phyloP scores from a whole-genome alignment of 2,113 vertebrate genomes.

The Nerophis lumbriciformis region DNA sequence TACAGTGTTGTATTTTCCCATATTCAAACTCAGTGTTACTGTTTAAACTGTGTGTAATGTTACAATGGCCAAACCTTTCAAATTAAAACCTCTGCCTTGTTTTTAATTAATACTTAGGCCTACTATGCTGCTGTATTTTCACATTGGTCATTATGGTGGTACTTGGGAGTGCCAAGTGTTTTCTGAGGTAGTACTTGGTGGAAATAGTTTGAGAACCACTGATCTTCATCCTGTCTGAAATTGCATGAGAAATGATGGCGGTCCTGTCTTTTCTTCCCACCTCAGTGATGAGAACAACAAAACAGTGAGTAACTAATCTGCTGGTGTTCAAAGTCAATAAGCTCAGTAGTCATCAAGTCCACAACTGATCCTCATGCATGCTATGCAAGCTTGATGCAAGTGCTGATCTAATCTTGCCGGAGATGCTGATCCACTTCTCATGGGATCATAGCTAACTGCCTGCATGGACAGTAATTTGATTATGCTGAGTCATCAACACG shows the following conservation, averaged over 20 bases:
- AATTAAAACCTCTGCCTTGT: too few species aligned
- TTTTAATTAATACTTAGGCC: too few species aligned
- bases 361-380: conserved; percentile 16
- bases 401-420: conserved; percentile 21
- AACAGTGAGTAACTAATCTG: conserved; percentile 64
- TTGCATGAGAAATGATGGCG: not conserved
- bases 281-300: conserved; percentile 64
- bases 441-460: not conserved
- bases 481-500: not conserved
- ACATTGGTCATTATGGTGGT: too few species aligned
- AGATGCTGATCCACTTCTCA: conserved; percentile 13
- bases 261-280: conserved; percentile 23
- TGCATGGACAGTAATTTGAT: conserved; percentile 1
- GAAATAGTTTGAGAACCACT: too few species aligned
- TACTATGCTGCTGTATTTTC: too few species aligned
- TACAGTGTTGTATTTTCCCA: too few species aligned
- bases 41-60: too few species aligned
- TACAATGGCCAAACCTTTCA: too few species aligned
- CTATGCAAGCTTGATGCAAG: conserved; percentile 25
- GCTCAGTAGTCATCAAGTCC: conserved; percentile 31
- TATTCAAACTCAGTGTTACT: too few species aligned
- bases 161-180: too few species aligned
- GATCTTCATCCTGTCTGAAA: conserved; percentile 6
- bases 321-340: conserved; percentile 24
- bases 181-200: too few species aligned